Evolutionary conservation across 1,140 invertebrate species (phyloP), one percentile per base, ranked within the genome.

Genomic region (Araneus ventricosus): DNA sequence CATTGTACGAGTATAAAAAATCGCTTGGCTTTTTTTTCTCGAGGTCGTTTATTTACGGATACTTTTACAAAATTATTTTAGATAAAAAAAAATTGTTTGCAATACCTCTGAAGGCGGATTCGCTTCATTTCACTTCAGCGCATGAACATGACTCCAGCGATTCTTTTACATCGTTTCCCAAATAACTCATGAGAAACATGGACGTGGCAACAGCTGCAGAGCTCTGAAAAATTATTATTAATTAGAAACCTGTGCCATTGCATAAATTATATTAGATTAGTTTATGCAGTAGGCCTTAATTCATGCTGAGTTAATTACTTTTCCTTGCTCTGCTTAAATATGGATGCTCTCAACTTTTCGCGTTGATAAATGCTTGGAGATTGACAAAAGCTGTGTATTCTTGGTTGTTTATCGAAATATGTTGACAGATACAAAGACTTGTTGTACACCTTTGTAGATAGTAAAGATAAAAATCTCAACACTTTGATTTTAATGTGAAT

Each of bases 221-320:
- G 39, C 39, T 41, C 39, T 45, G 82, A 84, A 84, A 84, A 84
- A 84, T 84, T 57, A 84, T 84, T 52, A 52, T 84, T 84, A 84
- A 84, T 84, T 84, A 84, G 37, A 57, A 52, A 17, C 45, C 45
- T 52, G 39, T 84, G 82, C 82, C 20, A 57, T 30, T 75, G 70
- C 82, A 84, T 45, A 84, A 84, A 84, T 45, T 80, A 39, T 80
- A 80, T 39, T 34, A 67, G 37, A 52, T 37, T 75, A 75, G 70
- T 75, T 34, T 20, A 75, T 75, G 27, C 70, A 75, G 34, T 75
- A 57, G 45, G 10, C 39, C 82, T 84, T 84, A 84, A 84, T 57
- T 84, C 41, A 52, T 52, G 45, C 45, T 52, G 39, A 57, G 82
- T 17, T 84, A 84, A 84, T 84, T 84, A 84, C 39, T 45, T 84